A percentile compares a stretch with the other conserved stretches of the same genome.
phyloP scores from a whole-genome alignment of 2,113 vertebrate genomes.

The Thermophis baileyi region DNA sequence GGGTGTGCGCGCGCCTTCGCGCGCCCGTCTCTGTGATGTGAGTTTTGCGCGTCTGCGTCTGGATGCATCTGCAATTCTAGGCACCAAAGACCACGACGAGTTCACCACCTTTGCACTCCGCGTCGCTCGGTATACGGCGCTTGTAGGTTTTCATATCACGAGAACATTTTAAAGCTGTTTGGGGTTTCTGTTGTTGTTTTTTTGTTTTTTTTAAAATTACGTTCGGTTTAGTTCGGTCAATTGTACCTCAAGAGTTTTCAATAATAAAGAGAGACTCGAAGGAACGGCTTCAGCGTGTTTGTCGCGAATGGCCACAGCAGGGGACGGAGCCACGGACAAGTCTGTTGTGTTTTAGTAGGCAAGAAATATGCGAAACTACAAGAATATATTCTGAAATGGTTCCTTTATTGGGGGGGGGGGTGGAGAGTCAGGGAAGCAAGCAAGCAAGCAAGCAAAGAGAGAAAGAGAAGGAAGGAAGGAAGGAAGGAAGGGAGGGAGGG shows the following conservation, averaged over 20 bases:
- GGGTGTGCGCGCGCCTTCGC: not conserved
- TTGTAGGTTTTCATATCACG: conserved; percentile 64
- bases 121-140: conserved; percentile 52
- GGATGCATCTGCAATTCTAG: conserved; percentile 15
- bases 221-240: conserved; percentile 38
- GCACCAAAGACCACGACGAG: conserved; percentile 59
- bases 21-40: not conserved
- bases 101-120: conserved; percentile 53
- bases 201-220: not conserved
- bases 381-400: not conserved
- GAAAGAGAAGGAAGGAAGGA: too few species aligned
- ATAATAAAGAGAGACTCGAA: conserved; percentile 64
- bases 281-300: not conserved
- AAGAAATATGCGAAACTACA: not conserved
- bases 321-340: not conserved
- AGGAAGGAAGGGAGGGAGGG: not conserved
- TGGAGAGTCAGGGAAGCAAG: not conserved
- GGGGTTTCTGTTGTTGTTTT: not conserved
- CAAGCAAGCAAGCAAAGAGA: not conserved
- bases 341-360: not conserved
- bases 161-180: conserved; percentile 39
- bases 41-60: not conserved
- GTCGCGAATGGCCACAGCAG: accelerated
- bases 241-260: conserved; percentile 63
- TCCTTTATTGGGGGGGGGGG: not conserved